Evolutionary conservation across 2,113 vertebrate species (phyloP), one percentile per base, ranked within the genome.

Genomic region (Phylloscopus whistleri): DNA sequence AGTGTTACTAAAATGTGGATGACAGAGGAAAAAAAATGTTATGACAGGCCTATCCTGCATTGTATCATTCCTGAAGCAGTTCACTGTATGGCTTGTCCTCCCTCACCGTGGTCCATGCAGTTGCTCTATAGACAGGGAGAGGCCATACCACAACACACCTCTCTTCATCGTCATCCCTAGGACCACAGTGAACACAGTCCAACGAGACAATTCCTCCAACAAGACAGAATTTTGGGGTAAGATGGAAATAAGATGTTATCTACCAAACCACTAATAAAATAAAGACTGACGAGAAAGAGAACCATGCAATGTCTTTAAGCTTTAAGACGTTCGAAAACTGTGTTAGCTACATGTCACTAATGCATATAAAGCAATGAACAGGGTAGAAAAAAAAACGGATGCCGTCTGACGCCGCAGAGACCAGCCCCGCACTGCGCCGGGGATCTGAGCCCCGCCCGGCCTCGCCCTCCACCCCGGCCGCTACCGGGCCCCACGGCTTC

Each of bases 371-470:
- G 6, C 22, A 37, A 10, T 1, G 31, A 72, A 7, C 8, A 1
- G 20, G 19, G 20, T 6, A n/a, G 20, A 1, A 20, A 19, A 35
- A 11, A 10, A 20, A 20, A 2, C 1, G 2, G 13, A 4, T 11
- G 37, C 6, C 56, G 8, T 17, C 1, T 15, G 52, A 7, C 62
- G 16, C 66, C 1, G 55, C 91, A 35, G 11, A 10, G 24, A 16
- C 2, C 37, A 19, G 44, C 9, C 37, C 68, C 87, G 87, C 87
- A 89, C 7, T 67, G 69, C 77, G 69, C 77, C 60, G 60, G 28
- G 20, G 52, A 13, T 23, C 10, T 15, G 52, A 33, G 60, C 68
- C 59, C 52, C 86, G 33, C 77, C 73, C 84, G 59, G 59, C n/a
- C 49, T 31, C 68, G 27, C 56, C 67, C 56, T n/a, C 20, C 16